These are phyloP conservation scores for Penaeus chinensis DNA, from an alignment of 1,140 invertebrate species.

Conservation along the genomic window DNA sequence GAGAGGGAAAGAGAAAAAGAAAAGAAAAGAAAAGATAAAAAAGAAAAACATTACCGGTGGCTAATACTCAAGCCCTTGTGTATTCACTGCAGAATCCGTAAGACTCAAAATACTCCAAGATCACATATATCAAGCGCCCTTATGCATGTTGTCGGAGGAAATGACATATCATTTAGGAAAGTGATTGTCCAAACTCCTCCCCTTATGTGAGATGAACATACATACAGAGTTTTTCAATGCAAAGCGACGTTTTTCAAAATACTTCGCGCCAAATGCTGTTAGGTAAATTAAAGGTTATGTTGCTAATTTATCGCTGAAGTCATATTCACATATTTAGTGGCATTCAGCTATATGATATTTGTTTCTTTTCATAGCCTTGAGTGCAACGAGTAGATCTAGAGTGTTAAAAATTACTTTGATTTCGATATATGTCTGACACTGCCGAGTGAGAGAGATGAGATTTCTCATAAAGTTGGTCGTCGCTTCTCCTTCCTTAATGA, in stretches of 20 bases:
- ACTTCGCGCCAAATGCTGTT: too few relatives aligned
- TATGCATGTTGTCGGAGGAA: slow-evolving; percentile 54
- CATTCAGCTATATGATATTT: too few relatives aligned
- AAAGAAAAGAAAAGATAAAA: not conserved
- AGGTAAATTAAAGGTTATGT: too few relatives aligned
- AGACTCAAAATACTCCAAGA: slow-evolving; percentile 42
- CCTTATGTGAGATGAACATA: slow-evolving; percentile 28
- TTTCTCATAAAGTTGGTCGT: not conserved
- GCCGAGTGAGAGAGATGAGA: not conserved
- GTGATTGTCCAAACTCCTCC: slow-evolving; percentile 57
- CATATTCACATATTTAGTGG: too few relatives aligned
- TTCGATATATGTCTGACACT: not conserved
- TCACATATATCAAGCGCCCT: slow-evolving; percentile 37
- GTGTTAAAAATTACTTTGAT: too few relatives aligned
- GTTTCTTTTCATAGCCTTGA: too few relatives aligned
- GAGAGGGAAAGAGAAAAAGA: too few relatives aligned
- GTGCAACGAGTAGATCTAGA: too few relatives aligned
- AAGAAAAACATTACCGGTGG: slow-evolving; percentile 17
- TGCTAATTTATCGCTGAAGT: too few relatives aligned
- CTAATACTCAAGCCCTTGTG: slow-evolving; percentile 27
- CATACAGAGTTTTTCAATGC: not conserved
- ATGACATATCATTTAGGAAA: slow-evolving; percentile 59
- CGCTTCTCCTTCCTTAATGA: slow-evolving; percentile 49
- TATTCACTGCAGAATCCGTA: slow-evolving; percentile 26
- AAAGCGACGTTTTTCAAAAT: not conserved